phyloP scores from a whole-genome alignment of 2,797 vertebrate genomes.

The Onychomys torridus region DNA sequence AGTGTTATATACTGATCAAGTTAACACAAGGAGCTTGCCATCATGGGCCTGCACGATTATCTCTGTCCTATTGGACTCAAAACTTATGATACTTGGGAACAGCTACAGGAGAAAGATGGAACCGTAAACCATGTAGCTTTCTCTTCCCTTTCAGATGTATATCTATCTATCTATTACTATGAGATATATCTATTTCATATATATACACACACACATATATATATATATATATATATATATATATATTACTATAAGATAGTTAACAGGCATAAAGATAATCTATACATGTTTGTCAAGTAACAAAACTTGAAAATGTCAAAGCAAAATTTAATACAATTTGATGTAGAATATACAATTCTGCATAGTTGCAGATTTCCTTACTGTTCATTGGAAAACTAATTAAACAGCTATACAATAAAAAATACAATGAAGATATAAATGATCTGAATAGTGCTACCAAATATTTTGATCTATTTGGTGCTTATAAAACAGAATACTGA shows the following conservation, averaged over 20 bases:
- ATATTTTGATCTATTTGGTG: background rate
- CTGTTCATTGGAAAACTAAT: background rate
- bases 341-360: background rate
- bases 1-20: background rate
- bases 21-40: background rate
- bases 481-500: background rate
- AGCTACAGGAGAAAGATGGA: background rate
- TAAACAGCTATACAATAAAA: background rate
- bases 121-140: background rate
- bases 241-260: background rate
- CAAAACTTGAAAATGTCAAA: background rate
- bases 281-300: background rate
- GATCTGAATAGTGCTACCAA: background rate
- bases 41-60: background rate
- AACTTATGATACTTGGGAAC: background rate
- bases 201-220: too few relatives aligned
- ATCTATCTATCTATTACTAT: background rate
- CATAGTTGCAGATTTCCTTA: background rate
- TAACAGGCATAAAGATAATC: background rate
- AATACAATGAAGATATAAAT: background rate
- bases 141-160: background rate
- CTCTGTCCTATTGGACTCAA: background rate
- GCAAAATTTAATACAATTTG: slow-evolving; percentile 3
- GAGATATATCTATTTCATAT: too few relatives aligned
- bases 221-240: too few relatives aligned